These are phyloP conservation scores for Trilocha varians DNA, from an alignment of 2,888 invertebrate species.

Conservation along the genomic window DNA sequence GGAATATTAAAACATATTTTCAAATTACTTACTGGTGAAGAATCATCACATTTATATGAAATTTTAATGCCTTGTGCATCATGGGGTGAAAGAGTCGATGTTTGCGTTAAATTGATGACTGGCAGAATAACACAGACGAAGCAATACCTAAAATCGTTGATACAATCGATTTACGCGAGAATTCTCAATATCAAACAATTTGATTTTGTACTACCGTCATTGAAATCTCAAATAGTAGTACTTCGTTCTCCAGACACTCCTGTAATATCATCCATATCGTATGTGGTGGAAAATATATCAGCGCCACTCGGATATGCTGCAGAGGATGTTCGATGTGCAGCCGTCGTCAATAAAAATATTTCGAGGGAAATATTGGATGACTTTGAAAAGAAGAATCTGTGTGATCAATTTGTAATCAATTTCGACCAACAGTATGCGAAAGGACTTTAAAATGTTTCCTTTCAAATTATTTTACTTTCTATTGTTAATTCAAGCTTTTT, in stretches of 20 bases:
- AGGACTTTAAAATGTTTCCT: too few relatives aligned
- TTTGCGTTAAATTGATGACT: slow-evolving; percentile 25
- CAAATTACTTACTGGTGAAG: slow-evolving; percentile 21
- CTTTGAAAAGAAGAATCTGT: too few relatives aligned
- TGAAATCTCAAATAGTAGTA: slow-evolving; percentile 18
- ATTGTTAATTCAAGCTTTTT: too few relatives aligned
- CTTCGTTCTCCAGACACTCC: too few relatives aligned
- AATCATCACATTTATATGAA: slow-evolving; percentile 11
- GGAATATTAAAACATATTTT: too few relatives aligned
- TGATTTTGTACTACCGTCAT: too few relatives aligned
- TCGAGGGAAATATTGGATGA: too few relatives aligned
- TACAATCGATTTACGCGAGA: slow-evolving; percentile 29
- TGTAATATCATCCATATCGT: too few relatives aligned
- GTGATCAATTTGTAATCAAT: slow-evolving; percentile 16
- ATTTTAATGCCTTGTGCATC: slow-evolving; percentile 11
- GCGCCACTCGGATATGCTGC: slow-evolving; percentile 19
- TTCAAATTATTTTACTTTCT: too few relatives aligned
- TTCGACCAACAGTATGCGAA: not conserved
- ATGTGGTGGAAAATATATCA: too few relatives aligned
- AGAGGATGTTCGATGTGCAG: slow-evolving; percentile 24
- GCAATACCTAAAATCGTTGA: slow-evolving; percentile 34
- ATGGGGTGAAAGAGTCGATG: slow-evolving; percentile 26
- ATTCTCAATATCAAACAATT: slow-evolving; percentile 18
- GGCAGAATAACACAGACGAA: slow-evolving; percentile 35
- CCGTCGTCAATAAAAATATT: slow-evolving; percentile 27